phyloP scores from a whole-genome alignment of 1,140 invertebrate genomes.

The Drosophila tristis region DNA sequence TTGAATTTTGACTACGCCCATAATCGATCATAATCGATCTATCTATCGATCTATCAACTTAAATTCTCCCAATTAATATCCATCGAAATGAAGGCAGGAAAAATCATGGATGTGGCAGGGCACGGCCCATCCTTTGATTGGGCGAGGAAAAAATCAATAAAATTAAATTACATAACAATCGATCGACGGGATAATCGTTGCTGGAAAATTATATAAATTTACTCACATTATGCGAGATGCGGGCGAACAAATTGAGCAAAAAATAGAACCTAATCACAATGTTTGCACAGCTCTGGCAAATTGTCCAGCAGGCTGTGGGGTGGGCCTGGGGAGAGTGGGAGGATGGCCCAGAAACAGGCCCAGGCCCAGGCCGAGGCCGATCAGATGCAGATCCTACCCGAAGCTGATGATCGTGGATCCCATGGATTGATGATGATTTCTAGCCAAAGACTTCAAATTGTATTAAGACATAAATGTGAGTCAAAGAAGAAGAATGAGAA shows the following conservation, averaged over 20 bases:
- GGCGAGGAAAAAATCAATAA: constrained; percentile 36
- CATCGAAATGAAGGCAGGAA: too few species aligned
- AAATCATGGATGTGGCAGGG: not conserved
- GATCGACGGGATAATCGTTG: constrained; percentile 40
- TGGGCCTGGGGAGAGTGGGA: not conserved
- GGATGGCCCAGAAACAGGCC: too few species aligned
- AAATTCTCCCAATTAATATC: too few species aligned
- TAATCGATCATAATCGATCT: too few species aligned
- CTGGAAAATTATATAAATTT: constrained; percentile 61
- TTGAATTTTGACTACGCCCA: too few species aligned
- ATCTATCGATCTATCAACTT: too few species aligned
- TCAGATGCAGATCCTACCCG: constrained; percentile 9
- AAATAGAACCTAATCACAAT: constrained; percentile 42
- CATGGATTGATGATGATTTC: constrained; percentile 18
- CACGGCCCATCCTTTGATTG: constrained; percentile 8
- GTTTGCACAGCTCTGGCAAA: constrained; percentile 6
- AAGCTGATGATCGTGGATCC: constrained; percentile 11
- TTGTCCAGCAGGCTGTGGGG: not conserved
- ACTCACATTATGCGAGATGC: constrained; percentile 46
- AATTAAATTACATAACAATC: constrained; percentile 47
- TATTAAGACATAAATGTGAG: constrained; percentile 69
- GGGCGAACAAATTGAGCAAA: constrained; percentile 25
- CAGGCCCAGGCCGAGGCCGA: not conserved
- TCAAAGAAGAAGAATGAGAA: constrained; percentile 6
- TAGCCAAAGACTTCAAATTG: constrained; percentile 34